Conservation (phyloP, 2,797 vertebrate species). For the Stomatorhinus walkeri region DNA sequence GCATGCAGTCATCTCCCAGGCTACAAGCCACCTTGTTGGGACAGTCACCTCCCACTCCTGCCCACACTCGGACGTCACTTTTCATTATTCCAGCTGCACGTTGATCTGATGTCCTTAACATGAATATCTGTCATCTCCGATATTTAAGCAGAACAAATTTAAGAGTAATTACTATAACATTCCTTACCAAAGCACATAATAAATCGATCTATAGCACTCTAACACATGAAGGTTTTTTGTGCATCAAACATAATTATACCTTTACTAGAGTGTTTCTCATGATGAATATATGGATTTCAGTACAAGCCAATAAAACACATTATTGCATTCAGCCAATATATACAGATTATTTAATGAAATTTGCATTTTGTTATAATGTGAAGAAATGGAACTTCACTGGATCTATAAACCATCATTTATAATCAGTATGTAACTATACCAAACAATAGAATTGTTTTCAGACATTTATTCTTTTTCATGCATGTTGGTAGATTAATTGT, state of each 20-base stretch:
- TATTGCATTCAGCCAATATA: not conserved
- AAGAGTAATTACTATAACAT: not conserved
- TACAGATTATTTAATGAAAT: not conserved
- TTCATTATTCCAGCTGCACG: constrained; percentile 10
- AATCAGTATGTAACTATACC: not conserved
- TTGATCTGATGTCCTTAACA: constrained; percentile 7
- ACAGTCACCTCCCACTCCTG: constrained; percentile 16
- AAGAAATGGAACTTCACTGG: not conserved
- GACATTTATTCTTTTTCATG: not conserved
- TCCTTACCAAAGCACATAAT: not conserved
- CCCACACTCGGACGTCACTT: not conserved
- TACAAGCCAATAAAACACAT: not conserved
- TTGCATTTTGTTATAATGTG: not conserved
- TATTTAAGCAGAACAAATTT: constrained; percentile 23
- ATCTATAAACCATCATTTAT: not conserved
- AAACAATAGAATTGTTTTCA: not conserved
- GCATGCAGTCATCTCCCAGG: not conserved
- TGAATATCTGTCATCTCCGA: constrained; percentile 18
- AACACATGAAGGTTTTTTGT: not conserved
- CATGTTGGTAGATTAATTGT: not conserved
- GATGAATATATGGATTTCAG: not conserved
- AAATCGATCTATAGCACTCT: not conserved
- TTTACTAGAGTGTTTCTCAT: not conserved
- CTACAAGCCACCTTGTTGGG: constrained; percentile 22
- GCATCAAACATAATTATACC: not conserved